Conservation (phyloP, 1,140 invertebrate species). For the Apis florea region DNA sequence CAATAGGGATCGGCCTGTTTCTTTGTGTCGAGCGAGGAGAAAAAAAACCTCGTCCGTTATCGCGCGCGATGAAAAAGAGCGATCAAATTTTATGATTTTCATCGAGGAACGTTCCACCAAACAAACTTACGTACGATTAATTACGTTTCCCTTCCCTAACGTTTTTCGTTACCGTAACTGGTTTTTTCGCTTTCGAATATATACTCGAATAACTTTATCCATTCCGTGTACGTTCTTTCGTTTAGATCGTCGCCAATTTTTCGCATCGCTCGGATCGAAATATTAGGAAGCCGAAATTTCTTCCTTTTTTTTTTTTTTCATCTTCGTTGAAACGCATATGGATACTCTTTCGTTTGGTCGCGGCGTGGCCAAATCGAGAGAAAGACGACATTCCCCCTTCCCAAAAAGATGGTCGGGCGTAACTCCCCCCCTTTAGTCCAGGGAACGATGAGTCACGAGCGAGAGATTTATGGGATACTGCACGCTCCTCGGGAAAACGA, state of each 20-base stretch:
- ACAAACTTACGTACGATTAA: neutral
- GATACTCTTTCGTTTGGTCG: neutral
- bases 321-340: no score
- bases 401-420: constrained; percentile 27
- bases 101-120: no score
- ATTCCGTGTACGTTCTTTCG: no score
- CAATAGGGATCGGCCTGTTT: constrained; percentile 13
- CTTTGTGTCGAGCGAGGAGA: neutral
- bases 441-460: constrained; percentile 37
- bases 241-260: no score
- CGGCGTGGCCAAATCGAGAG: constrained; percentile 29
- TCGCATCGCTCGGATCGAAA: no score
- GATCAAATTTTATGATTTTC: neutral
- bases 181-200: no score
- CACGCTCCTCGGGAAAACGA: constrained; percentile 21
- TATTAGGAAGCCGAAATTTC: no score
- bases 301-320: no score
- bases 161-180: neutral
- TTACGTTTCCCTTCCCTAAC: no score
- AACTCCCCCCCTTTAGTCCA: no score
- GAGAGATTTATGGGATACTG: constrained; percentile 39
- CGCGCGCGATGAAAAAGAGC: neutral
- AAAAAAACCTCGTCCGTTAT: neutral
- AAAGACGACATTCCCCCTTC: constrained; percentile 4
- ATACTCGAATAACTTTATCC: no score